Base-by-base conservation (phyloP, 2,888 invertebrate species). In the Pandemis cinnamomeana region DNA sequence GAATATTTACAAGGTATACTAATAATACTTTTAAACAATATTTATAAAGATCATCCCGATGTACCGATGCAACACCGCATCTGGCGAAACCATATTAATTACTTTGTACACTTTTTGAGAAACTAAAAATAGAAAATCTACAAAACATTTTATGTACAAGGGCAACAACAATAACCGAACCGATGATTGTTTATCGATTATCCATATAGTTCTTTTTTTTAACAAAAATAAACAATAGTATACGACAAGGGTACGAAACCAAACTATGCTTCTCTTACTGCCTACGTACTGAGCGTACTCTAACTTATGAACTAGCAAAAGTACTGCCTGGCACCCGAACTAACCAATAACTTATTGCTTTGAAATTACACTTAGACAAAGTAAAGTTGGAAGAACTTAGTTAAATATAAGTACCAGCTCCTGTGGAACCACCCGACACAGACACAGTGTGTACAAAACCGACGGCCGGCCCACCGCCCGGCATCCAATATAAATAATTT, bases 1-100 rank as follows among this genome's bases (percentile, higher is more conserved):
- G 86, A 87, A 90, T 89, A 89, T 89, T 87, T 93, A 93, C 92
- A 81, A 93, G 80, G 87, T 93, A 91, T 87, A 88, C 93, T 93
- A 93, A 90, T 93, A 93, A 93, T 93, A 93, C 93, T 93, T 92
- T 91, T 88, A 92, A 93, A 92, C 90, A 91, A 92, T 92, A 93
- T 92, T 91, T 92, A 93, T 92, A 93, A 86, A 85, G 85, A 87
- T 88, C 79, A 81, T 85, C 82, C 85, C 86, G 84, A 87, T 81
- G 82, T 85, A 80, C 75, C 80, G 85, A 79, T 83, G 86, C 84
- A 86, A 85, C 87, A 86, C 86, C 84, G 88, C 88, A 85, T 82
- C 82, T 86, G 82, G 83, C 79, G 81, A 87, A 89, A 88, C 85
- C 85, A 88, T 87, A 88, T 82, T 89, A 86, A 87, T 86, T 89